Evolutionary conservation across 2,797 vertebrate species (phyloP).

Genomic region (Bovichtus diacanthus): DNA sequence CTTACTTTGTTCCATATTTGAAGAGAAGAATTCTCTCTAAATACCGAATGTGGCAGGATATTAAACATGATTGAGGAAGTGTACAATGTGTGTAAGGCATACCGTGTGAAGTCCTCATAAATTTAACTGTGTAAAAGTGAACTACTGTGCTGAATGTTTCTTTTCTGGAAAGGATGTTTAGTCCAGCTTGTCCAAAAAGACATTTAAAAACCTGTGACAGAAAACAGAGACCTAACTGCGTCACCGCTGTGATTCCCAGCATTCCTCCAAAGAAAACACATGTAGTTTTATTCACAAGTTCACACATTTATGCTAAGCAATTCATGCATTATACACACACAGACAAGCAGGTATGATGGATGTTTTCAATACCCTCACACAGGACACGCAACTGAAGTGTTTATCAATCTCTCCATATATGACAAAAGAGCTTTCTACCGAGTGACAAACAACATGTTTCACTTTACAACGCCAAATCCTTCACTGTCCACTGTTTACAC

Average conservation of each 20-base stretch:
- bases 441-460: conserved; percentile 44
- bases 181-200: conserved; percentile 55
- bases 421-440: conserved; percentile 36
- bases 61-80: conserved; percentile 6
- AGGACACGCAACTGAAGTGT: conserved; percentile 11
- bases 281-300: neutral
- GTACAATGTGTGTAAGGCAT: conserved; percentile 15
- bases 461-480: conserved; percentile 35
- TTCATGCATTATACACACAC: neutral
- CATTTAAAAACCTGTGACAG: conserved; percentile 41
- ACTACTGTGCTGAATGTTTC: conserved; percentile 48
- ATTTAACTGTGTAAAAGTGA: conserved; percentile 24
- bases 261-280: conserved; percentile 32
- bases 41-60: neutral
- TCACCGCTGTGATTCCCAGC: conserved; percentile 55
- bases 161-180: conserved; percentile 72
- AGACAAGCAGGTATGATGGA: conserved; percentile 13
- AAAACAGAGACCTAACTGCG: conserved; percentile 61
- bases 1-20: conserved; percentile 19
- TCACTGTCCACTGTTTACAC: conserved; percentile 50
- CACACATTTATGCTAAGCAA: conserved; percentile 13
- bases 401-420: conserved; percentile 31
- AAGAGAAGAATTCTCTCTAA: neutral
- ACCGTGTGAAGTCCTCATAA: conserved; percentile 3
- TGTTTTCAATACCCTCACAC: neutral